Evolutionary conservation across 2,113 vertebrate genomes (phyloP).

Genomic region (Phylloscopus trochilus): DNA sequence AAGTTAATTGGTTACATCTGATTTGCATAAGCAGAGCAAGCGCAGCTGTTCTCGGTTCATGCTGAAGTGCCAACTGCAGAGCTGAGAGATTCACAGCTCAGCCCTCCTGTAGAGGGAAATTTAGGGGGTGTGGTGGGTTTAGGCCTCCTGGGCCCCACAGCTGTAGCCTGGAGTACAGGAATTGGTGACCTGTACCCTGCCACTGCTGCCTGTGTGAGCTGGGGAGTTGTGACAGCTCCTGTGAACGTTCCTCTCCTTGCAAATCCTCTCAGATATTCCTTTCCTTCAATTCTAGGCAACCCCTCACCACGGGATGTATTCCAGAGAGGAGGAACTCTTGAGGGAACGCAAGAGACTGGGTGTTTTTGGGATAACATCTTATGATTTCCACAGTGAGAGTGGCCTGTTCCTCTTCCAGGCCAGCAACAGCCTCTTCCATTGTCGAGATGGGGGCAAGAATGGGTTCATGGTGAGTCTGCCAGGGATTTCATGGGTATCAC

Average conservation of each 20-base stretch:
- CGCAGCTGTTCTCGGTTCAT: neutral
- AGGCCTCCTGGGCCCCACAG: neutral
- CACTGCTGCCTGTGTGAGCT: neutral
- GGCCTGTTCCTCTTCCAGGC: slow-evolving; percentile 98
- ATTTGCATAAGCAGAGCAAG: slow-evolving; percentile 59
- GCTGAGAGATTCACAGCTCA: neutral
- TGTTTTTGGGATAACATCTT: slow-evolving; percentile 95
- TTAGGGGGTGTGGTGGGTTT: neutral
- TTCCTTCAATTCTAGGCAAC: slow-evolving; percentile 79
- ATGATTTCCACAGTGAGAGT: slow-evolving; percentile 91
- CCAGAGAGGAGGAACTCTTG: slow-evolving; percentile 92
- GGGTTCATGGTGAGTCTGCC: slow-evolving; percentile 89
- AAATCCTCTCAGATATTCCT: neutral
- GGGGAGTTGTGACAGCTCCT: neutral
- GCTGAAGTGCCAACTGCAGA: neutral
- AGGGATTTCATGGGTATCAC: neutral
- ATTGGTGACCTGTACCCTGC: neutral
- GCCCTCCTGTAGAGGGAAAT: neutral
- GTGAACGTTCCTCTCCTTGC: neutral
- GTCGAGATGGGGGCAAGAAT: slow-evolving; percentile 90
- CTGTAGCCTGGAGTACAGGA: neutral
- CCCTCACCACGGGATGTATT: slow-evolving; percentile 92
- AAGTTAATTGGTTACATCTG: slow-evolving; percentile 57
- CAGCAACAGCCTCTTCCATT: slow-evolving; percentile 97
- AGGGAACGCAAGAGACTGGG: slow-evolving; percentile 93